Evolutionary conservation across 2,888 invertebrate species (phyloP).

Genomic region (Calliphora vomitoria): DNA sequence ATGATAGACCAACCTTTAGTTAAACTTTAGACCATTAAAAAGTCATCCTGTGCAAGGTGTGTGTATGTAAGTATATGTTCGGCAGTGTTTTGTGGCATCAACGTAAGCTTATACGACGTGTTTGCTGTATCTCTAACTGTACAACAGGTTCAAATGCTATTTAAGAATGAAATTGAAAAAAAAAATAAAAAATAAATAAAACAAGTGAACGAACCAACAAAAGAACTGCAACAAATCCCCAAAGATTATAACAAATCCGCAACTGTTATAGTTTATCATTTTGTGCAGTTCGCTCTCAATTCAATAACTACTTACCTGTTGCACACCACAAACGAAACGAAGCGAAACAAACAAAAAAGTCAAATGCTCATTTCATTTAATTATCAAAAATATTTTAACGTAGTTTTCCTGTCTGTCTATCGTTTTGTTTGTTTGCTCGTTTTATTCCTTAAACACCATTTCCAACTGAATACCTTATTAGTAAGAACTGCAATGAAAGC

Average conservation of each 20-base stretch:
- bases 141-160: constrained; percentile 70
- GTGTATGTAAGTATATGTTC: not conserved
- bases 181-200: constrained; percentile 19
- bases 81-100: constrained; percentile 32
- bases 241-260: constrained; percentile 67
- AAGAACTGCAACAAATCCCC: constrained; percentile 53
- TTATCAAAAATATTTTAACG: constrained; percentile 74
- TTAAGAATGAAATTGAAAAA: constrained; percentile 25
- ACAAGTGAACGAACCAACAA: constrained; percentile 16
- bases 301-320: constrained; percentile 61
- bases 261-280: constrained; percentile 71
- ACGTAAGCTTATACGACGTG: constrained; percentile 47
- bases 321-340: constrained; percentile 19
- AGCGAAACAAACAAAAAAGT: constrained; percentile 42
- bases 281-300: constrained; percentile 55
- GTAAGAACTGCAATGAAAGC: not conserved
- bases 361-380: constrained; percentile 74
- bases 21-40: constrained; percentile 71
- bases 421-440: constrained; percentile 19
- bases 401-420: constrained; percentile 40
- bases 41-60: constrained; percentile 57
- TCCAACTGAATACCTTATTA: not conserved
- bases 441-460: constrained; percentile 45
- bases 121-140: constrained; percentile 63
- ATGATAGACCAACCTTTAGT: constrained; percentile 68